phyloP scores from a whole-genome alignment of 2,113 vertebrate species.

The Menura novaehollandiae region DNA sequence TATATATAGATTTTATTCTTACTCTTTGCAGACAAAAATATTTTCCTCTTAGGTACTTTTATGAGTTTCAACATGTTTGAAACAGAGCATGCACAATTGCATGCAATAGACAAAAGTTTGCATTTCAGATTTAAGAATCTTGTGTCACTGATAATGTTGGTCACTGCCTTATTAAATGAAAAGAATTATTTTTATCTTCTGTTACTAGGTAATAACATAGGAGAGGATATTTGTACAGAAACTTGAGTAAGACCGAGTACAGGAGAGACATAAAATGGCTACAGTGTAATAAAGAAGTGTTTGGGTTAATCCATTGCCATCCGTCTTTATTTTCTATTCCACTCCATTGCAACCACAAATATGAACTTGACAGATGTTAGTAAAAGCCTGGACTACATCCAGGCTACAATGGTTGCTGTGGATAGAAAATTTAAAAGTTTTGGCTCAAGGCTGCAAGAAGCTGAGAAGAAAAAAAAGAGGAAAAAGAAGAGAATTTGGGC shows the following conservation, averaged over 20 bases:
- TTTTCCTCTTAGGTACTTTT: not conserved
- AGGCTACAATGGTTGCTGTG: slow-evolving; percentile 13
- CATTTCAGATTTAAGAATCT: not conserved
- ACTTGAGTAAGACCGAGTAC: not conserved
- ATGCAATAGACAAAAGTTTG: not conserved
- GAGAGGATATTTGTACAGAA: not conserved
- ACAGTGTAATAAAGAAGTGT: slow-evolving; percentile 28
- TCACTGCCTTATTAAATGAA: slow-evolving; percentile 4
- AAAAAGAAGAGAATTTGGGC: not conserved
- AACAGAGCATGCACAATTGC: not conserved
- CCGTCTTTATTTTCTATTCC: slow-evolving; percentile 60
- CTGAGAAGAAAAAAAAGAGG: not conserved
- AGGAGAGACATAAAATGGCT: slow-evolving; percentile 6
- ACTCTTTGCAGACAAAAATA: not conserved
- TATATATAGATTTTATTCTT: not conserved
- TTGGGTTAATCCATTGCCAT: slow-evolving; percentile 58
- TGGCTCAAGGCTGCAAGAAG: slow-evolving; percentile 29
- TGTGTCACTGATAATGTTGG: not conserved
- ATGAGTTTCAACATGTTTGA: not conserved
- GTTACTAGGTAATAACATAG: not conserved
- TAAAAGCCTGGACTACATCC: slow-evolving; percentile 46
- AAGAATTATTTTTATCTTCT: slow-evolving; percentile 21
- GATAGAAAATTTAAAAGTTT: slow-evolving; percentile 36
- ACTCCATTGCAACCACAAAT: slow-evolving; percentile 47
- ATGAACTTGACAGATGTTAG: slow-evolving; percentile 62